These are phyloP conservation scores for Cecropterus lyciades DNA, from an alignment of 1,140 invertebrate species.

Conservation along the genomic window DNA sequence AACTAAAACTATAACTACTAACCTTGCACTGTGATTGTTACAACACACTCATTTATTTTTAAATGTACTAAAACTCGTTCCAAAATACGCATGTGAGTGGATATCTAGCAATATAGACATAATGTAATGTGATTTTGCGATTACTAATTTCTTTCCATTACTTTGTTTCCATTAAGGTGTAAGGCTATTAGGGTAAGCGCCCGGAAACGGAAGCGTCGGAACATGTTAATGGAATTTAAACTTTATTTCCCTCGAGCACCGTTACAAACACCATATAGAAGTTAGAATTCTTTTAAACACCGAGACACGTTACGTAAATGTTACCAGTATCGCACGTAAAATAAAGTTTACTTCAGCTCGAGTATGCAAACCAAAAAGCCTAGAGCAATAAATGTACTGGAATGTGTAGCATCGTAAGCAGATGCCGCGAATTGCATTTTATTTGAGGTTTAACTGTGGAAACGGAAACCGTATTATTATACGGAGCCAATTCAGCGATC, in stretches of 20 bases:
- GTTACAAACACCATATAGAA: conserved; percentile 5
- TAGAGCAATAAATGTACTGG: conserved; percentile 16
- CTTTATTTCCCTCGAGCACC: conserved; percentile 26
- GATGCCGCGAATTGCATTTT: conserved; percentile 11
- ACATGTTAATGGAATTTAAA: conserved; percentile 34
- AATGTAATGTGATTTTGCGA: no score
- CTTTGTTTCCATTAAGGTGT: conserved; percentile 9
- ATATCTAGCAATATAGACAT: no score
- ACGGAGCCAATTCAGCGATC: neutral
- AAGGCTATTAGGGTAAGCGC: conserved; percentile 23
- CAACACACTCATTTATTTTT: no score
- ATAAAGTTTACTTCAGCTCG: neutral
- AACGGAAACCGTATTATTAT: neutral
- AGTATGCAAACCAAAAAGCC: neutral
- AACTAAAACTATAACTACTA: no score
- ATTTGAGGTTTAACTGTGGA: conserved; percentile 11
- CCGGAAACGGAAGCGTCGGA: conserved; percentile 23
- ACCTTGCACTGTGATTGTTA: no score
- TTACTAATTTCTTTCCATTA: neutral
- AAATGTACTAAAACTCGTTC: no score
- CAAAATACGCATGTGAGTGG: no score
- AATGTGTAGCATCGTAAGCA: conserved; percentile 12
- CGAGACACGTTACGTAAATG: neutral
- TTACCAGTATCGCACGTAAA: neutral
- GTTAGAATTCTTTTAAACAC: conserved; percentile 15